These are phyloP conservation scores for Arrhamphus sclerolepis DNA, from an alignment of 2,797 vertebrate species.

Conservation along the genomic window DNA sequence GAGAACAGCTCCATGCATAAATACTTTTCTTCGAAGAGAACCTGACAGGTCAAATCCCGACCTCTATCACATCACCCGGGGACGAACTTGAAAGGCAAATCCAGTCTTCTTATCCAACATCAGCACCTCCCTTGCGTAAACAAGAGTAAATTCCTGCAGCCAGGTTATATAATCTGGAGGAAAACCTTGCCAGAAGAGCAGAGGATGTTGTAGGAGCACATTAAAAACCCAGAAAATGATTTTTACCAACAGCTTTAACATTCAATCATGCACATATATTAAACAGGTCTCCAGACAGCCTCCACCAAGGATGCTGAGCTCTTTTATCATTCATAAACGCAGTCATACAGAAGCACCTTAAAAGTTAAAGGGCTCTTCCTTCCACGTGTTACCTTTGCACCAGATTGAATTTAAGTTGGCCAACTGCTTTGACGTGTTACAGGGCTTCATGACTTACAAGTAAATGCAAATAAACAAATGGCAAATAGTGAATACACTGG, in stretches of 20 bases:
- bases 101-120: slow-evolving; percentile 3
- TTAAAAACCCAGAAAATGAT: neutral
- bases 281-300: neutral
- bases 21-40: slow-evolving; percentile 2
- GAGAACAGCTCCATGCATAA: neutral
- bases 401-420: neutral
- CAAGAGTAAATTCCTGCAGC: slow-evolving; percentile 13
- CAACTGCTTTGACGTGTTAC: neutral
- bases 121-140: slow-evolving; percentile 4
- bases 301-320: neutral
- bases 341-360: neutral
- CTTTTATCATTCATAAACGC: neutral
- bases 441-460: neutral
- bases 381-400: neutral
- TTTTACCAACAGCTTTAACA: neutral
- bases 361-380: neutral
- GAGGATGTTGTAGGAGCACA: neutral
- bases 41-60: no score
- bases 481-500: no score
- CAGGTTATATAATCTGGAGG: neutral
- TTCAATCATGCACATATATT: neutral
- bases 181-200: neutral
- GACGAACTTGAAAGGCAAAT: neutral
- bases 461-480: neutral
- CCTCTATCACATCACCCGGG: neutral